These are phyloP conservation scores for Hydrozoanthus tunicans DNA, from an alignment of 64 coral and sea anemone genomes.

Conservation along the genomic window DNA sequence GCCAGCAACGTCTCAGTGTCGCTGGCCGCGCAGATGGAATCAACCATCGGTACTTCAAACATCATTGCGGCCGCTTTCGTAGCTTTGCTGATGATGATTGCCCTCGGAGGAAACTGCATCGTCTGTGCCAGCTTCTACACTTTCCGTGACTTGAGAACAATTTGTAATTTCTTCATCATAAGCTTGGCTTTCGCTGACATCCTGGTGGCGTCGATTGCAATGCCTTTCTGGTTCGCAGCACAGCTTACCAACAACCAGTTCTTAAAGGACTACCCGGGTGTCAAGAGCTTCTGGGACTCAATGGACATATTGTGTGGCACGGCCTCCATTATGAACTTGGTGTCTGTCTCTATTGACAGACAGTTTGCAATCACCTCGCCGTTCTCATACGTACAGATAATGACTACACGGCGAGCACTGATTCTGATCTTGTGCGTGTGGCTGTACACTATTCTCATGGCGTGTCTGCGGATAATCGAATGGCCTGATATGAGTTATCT, in stretches of 20 bases:
- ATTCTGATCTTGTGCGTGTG: conserved; percentile 76
- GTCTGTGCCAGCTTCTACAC: conserved; percentile 92
- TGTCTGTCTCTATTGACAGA: conserved; percentile 79
- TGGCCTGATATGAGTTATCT: conserved; percentile 84
- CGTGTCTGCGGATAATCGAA: conserved; percentile 46
- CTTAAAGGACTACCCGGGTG: not conserved
- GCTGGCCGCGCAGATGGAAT: not conserved
- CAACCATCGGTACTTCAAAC: conserved; percentile 28
- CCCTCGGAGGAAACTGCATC: conserved; percentile 83
- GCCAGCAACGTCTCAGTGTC: not conserved
- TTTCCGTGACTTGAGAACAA: conserved; percentile 86
- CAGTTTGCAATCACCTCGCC: conserved; percentile 94
- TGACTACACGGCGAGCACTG: conserved; percentile 72
- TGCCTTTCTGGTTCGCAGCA: conserved; percentile 83
- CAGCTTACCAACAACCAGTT: conserved; percentile 67
- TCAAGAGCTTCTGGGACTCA: conserved; percentile 86
- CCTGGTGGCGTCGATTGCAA: conserved; percentile 72
- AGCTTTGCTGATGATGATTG: conserved; percentile 75
- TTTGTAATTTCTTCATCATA: conserved; percentile 93
- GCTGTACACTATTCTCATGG: conserved; percentile 74
- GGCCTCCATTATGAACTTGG: conserved; percentile 91
- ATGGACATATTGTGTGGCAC: conserved; percentile 95
- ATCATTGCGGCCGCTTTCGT: conserved; percentile 75
- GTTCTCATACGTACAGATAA: conserved; percentile 76
- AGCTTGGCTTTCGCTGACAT: conserved; percentile 78